Evolutionary conservation across 2,888 invertebrate species (phyloP), one percentile per base, ranked within the genome.

Genomic region (Stramonita haemastoma): DNA sequence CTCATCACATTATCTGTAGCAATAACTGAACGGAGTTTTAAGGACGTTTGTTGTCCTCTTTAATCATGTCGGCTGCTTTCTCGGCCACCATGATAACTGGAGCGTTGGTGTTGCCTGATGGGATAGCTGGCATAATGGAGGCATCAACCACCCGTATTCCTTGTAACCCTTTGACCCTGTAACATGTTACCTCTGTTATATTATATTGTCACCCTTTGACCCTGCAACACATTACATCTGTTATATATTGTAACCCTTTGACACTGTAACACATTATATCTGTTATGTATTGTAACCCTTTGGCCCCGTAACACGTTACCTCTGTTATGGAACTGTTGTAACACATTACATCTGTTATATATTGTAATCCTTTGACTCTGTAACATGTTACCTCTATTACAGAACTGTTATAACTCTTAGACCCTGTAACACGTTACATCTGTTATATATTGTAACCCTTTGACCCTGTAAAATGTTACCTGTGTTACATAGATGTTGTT

Each of bases 121-220:
- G 89, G 15, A 93, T 91, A 36, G 89, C 89, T 15, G 93, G 93
- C 92, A 93, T 93, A 15, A 93, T 91, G 13, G 94, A 94, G 32
- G 93, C 94, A 88, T 94, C 94, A 8, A 90, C 93, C 17, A 94
- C 93, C 32, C 93, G 88, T 34, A 93, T 90, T 22, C 91, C 90
- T 57, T 86, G 56, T 15, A 93, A 89, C 1, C 93, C 92, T 77
- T 90, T 90, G 11, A 93, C 93, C 83, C 93, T 93, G 91, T 13
- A 77, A 77, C 77, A 32, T 1, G 13, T 32, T 32, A 32, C 5
- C 17, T 5, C 32, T 60, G 22, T 60, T 22, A 60, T 32, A 77
- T 8, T 5, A 46, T n/a, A n/a, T 6, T 29, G 77, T 15, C 1
- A 15, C n/a, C 32, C 32, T 32, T 77, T 29, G 29, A 77, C 29